Evolutionary conservation across 2,113 vertebrate genomes (phyloP).

Genomic region (Patagioenas fasciata): DNA sequence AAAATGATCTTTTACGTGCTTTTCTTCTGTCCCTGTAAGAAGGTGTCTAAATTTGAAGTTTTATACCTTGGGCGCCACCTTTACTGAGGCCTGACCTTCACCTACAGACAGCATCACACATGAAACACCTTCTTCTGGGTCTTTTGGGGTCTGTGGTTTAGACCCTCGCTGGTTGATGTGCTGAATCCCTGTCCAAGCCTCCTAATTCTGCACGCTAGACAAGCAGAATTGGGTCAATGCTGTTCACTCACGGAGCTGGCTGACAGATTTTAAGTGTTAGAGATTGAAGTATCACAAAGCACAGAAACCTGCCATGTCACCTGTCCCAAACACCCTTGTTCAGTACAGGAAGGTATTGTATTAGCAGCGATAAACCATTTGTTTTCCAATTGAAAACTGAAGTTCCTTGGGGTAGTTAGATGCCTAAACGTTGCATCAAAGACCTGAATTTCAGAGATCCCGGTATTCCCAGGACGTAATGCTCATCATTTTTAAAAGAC

Average conservation of each 20-base stretch:
- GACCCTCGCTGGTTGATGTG: not conserved
- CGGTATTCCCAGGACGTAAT: not conserved
- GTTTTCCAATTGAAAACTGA: not conserved
- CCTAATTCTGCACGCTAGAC: not conserved
- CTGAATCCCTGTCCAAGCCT: not conserved
- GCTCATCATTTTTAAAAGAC: not conserved
- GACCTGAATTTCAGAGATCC: not conserved
- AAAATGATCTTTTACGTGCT: fast-evolving
- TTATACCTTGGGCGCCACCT: not conserved
- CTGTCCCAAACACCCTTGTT: not conserved
- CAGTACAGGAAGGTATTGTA: not conserved
- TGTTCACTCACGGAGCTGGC: not conserved
- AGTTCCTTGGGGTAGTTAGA: not conserved
- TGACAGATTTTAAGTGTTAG: not conserved
- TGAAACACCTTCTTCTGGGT: not conserved
- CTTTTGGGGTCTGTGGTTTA: not conserved
- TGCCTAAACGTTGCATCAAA: not conserved
- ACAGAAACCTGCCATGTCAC: not conserved
- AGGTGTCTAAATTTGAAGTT: not conserved
- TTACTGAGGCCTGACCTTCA: not conserved
- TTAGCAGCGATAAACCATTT: not conserved
- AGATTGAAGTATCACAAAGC: not conserved
- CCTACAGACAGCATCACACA: not conserved
- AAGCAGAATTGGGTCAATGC: not conserved
- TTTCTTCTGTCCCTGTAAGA: not conserved